Base-by-base conservation (phyloP, 2,888 invertebrate genomes). In the Eupithecia vulgata region DNA sequence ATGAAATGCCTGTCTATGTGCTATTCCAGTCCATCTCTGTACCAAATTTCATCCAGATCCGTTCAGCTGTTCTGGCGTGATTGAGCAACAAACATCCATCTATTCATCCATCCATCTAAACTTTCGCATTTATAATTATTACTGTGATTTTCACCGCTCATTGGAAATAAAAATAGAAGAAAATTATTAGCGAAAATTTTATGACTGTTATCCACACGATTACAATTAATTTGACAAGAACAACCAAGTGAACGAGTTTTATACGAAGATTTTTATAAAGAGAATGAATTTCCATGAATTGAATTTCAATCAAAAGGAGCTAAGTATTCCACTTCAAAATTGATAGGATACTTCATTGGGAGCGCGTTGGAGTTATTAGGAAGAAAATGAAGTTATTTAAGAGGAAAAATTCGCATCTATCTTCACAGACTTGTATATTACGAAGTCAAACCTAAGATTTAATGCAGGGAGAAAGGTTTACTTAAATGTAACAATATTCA, bases 261-360 rank as follows among this genome's bases (percentile, higher is more conserved):
- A 35, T 35, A 35, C 35, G 7, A 48, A 8, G 17, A n/a, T n/a
- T n/a, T 48, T 48, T 8, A 48, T n/a, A 21, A 52, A 2, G 21
- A 13, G 13, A 34, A 65, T 42, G 40, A 40, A n/a, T 37, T 21
- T 40, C 40, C 0, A 15, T 21, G 25, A 65, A 37, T 65, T 25
- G 25, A 65, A 65, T 73, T 75, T 73, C 73, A 75, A 75, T 73
- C 68, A 70, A 64, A 72, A 70, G 42, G 61, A 68, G 68, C 72
- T 70, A 70, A 72, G 68, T 70, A 75, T 75, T 72, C 67, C 64
- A 70, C 72, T 72, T 73, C 35, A 52, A 73, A 75, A 75, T 73
- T 73, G 68, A 75, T 75, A 66, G 66, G 70, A 70, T 75, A 75
- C 75, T 75, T 75, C 37, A 69, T 72, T 66, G 61, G 69, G 4